phyloP scores from a whole-genome alignment of 2,113 vertebrate genomes.

The Canis aureus region DNA sequence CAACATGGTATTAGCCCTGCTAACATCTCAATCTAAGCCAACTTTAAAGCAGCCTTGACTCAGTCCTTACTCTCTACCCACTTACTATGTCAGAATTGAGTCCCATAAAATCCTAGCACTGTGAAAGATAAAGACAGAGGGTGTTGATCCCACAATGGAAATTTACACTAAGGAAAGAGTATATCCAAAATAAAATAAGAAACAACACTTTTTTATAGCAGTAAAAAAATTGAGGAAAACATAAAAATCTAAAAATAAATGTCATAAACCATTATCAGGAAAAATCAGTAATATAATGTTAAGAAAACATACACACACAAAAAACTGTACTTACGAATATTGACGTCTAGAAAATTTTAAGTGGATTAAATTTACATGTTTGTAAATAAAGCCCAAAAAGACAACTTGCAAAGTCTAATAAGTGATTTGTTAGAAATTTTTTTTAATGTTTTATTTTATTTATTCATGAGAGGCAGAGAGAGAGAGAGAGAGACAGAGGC shows the following conservation, averaged over 20 bases:
- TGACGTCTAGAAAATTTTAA: neutral
- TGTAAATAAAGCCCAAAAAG: neutral
- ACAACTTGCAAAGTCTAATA: neutral
- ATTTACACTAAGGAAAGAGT: neutral
- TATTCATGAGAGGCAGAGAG: no score
- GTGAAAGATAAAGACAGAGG: neutral
- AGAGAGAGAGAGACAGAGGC: no score
- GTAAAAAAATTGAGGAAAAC: neutral
- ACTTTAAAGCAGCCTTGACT: neutral
- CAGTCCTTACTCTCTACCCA: neutral
- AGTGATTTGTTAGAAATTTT: neutral
- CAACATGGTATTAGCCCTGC: neutral
- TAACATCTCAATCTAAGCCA: conserved; percentile 24
- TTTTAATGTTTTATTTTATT: no score
- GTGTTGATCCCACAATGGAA: neutral
- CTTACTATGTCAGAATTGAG: neutral
- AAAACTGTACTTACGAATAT: neutral
- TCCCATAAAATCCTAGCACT: conserved; percentile 27
- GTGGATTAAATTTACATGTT: conserved; percentile 32
- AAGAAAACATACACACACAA: neutral
- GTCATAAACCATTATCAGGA: neutral
- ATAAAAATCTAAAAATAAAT: conserved; percentile 8
- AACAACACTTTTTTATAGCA: neutral
- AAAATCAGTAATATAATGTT: neutral
- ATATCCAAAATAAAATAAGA: neutral